These are phyloP conservation scores for Cryptops parisi DNA, from an alignment of 2,888 invertebrate genomes.

Conservation along the genomic window DNA sequence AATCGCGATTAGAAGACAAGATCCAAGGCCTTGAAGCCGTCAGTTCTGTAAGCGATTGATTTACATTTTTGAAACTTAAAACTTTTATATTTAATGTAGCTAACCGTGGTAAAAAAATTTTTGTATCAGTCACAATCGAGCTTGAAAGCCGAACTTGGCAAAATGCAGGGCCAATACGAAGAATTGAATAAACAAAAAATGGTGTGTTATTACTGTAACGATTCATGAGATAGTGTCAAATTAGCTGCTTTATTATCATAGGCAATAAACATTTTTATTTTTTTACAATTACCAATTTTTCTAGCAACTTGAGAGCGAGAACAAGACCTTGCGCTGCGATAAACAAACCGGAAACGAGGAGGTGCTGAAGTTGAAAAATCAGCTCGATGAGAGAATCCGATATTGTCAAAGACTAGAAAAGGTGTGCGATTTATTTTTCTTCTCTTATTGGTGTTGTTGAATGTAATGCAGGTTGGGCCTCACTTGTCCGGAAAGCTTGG, in stretches of 20 bases:
- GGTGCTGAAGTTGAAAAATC: too few species aligned
- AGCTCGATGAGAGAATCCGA: too few species aligned
- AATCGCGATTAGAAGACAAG: background rate
- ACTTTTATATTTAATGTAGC: conserved; percentile 6
- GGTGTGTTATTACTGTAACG: conserved; percentile 23
- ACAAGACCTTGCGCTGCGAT: too few species aligned
- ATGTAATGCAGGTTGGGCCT: too few species aligned
- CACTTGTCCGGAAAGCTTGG: too few species aligned
- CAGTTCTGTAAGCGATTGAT: conserved; percentile 17
- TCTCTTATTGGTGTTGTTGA: background rate
- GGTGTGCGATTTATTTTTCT: background rate
- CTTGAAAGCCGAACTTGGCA: conserved; percentile 16
- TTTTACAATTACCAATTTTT: too few species aligned
- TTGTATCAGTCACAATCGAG: too few species aligned
- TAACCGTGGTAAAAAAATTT: conserved; percentile 15
- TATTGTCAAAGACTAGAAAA: too few species aligned
- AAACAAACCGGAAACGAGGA: too few species aligned
- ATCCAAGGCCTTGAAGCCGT: conserved; percentile 5
- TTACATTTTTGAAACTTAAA: conserved; percentile 10
- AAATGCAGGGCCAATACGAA: conserved; percentile 19
- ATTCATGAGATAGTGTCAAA: too few species aligned
- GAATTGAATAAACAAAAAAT: conserved; percentile 16
- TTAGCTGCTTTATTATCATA: too few species aligned
- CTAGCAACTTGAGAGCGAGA: background rate
- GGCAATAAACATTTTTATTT: too few species aligned